Evolutionary conservation across 2,888 invertebrate genomes (phyloP), one percentile per base, ranked within the genome.

Genomic region (Dione vanillae): DNA sequence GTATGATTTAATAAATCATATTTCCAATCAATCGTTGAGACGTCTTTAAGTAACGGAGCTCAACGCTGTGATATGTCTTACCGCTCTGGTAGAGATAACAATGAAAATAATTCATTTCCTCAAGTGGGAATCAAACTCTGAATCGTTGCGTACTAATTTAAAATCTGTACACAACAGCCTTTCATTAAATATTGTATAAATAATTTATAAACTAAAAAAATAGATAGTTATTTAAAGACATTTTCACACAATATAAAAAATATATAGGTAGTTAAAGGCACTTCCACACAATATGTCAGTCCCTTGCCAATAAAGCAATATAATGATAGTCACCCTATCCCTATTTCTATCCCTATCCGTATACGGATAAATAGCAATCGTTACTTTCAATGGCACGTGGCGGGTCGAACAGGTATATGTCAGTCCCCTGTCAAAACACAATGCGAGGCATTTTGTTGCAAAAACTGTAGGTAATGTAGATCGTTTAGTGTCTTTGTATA

Each of bases 341-440:
- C n/a, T n/a, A n/a, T n/a, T n/a, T n/a, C 40, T 40, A 40, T 37
- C 59, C 59, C 45, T 52, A 51, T 45, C 43, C 43, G 40, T 49
- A 12, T 45, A 66, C 16, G 70, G 56, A 61, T 71, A 71, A 71
- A 70, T 70, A 51, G 58, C 59, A 20, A 61, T 69, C 51, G 66
- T 66, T 61, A 59, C 54, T 54, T 66, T 66, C 59, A 45, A 65
- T 43, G 59, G 59, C 65, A 40, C 54, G 66, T 40, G 61, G 35
- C 62, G 45, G 64, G 65, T 65, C 67, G 45, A 35, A 37, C 70
- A 71, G 70, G 70, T 71, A 62, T n/a, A 67, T 16, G 62, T 64
- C 56, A 71, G 56, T 62, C 67, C 67, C 67, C 70, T 71, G 70
- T 70, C 62, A 67, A 67, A 67, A 56, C 64, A 67, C 27, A 62